phyloP scores from a whole-genome alignment of 2,113 vertebrate genomes.

The Embiotoca jacksoni region DNA sequence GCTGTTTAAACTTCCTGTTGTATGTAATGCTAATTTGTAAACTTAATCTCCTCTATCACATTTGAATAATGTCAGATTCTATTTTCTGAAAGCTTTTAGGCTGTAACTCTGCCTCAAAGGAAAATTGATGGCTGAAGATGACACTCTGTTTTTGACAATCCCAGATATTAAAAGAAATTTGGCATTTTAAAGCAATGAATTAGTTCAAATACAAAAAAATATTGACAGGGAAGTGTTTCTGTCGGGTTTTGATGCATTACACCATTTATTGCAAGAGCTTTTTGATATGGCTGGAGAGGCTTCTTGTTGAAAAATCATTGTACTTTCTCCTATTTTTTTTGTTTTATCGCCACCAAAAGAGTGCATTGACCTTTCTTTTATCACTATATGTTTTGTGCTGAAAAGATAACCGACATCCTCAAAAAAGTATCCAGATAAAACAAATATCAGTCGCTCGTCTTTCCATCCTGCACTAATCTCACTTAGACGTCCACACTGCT shows the following conservation, averaged over 20 bases:
- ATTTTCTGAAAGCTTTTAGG: background rate
- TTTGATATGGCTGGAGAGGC: background rate
- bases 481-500: background rate
- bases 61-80: background rate
- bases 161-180: background rate
- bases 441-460: background rate
- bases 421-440: too few relatives aligned
- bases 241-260: background rate
- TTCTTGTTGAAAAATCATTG: background rate
- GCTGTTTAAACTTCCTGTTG: background rate
- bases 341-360: background rate
- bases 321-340: background rate
- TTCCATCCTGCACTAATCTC: background rate
- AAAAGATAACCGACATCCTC: too few relatives aligned
- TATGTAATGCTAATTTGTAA: background rate
- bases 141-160: background rate
- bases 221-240: background rate
- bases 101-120: background rate
- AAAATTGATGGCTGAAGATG: background rate
- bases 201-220: background rate
- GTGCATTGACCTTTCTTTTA: conserved; percentile 8
- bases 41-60: background rate
- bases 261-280: background rate
- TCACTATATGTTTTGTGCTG: background rate
- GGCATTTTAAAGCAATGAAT: background rate